Conservation (phyloP, 1,140 invertebrate species). For the Drosophila pectinifera region DNA sequence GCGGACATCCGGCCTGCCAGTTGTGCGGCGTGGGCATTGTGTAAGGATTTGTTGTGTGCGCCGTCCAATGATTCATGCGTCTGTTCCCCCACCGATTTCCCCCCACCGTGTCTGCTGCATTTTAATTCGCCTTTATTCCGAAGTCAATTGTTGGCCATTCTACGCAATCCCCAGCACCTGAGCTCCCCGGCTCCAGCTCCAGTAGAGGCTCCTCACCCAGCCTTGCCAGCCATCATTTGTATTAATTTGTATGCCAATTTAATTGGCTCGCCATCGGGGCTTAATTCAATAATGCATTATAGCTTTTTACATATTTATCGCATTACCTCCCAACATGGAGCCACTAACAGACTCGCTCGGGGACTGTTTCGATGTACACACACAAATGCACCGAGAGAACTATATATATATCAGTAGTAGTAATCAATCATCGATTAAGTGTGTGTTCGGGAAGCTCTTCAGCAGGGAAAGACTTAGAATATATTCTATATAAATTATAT, state of each 20-base stretch:
- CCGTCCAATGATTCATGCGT: conserved; percentile 66
- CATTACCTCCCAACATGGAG: conserved; percentile 37
- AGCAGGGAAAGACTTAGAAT: background rate
- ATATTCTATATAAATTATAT: no score
- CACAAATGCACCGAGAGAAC: conserved; percentile 42
- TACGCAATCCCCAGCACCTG: conserved; percentile 68
- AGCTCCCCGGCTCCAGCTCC: conserved; percentile 1
- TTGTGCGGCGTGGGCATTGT: conserved; percentile 84
- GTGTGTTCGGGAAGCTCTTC: conserved; percentile 12
- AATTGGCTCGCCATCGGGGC: conserved; percentile 74
- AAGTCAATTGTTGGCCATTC: conserved; percentile 77
- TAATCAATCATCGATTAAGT: conserved; percentile 36
- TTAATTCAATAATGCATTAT: conserved; percentile 79
- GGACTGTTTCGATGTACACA: conserved; percentile 26
- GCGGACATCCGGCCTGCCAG: conserved; percentile 81
- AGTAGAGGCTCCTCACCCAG: conserved; percentile 19
- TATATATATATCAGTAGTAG: background rate
- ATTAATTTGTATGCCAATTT: conserved; percentile 80
- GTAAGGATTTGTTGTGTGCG: conserved; percentile 75
- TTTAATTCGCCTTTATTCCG: conserved; percentile 78
- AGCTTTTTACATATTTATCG: conserved; percentile 58
- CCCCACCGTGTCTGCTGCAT: conserved; percentile 56
- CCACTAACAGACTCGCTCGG: conserved; percentile 7
- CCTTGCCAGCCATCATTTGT: conserved; percentile 67
- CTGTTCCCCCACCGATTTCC: background rate